Percentiles rank a stretch among this genome's conserved stretches.
These are phyloP conservation scores for Hypothenemus hampei DNA, from an alignment of 1,140 invertebrate genomes.

Conservation along the genomic window DNA sequence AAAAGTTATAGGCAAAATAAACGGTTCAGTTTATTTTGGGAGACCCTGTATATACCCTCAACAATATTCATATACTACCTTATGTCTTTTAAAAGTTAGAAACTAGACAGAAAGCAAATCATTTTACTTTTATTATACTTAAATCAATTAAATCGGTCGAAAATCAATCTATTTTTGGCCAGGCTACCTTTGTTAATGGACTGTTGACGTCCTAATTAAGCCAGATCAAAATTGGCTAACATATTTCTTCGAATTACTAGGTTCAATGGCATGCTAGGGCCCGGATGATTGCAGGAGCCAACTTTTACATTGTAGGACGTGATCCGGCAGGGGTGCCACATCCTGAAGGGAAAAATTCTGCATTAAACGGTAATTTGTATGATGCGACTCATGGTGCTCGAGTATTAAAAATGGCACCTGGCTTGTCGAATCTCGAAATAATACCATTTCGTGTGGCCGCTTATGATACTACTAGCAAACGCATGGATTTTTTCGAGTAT, in stretches of 20 bases:
- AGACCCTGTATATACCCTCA: no score
- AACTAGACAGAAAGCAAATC: no score
- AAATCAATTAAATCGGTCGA: no score
- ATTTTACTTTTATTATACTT: no score
- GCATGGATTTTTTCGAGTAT: constrained; percentile 96
- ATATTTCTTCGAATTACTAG: constrained; percentile 7
- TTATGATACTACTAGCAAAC: constrained; percentile 77
- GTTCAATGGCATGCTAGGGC: constrained; percentile 99
- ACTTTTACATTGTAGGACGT: constrained; percentile 97
- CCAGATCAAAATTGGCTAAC: no score
- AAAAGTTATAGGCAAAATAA: no score
- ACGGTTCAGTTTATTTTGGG: no score
- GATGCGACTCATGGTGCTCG: constrained; percentile 89
- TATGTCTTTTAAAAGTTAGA: no score
- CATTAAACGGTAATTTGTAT: constrained; percentile 82
- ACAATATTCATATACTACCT: no score
- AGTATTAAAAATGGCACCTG: constrained; percentile 89
- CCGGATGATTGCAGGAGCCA: constrained; percentile 86
- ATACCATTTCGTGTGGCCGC: constrained; percentile 97
- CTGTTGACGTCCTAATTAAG: no score
- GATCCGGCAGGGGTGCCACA: constrained; percentile 97
- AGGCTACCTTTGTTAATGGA: no score
- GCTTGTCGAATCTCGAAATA: constrained; percentile 86
- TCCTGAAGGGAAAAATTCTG: constrained; percentile 59
- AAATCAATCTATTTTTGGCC: no score